Base-by-base conservation (phyloP, 2,888 invertebrate species). In the Drosophila mimica region DNA sequence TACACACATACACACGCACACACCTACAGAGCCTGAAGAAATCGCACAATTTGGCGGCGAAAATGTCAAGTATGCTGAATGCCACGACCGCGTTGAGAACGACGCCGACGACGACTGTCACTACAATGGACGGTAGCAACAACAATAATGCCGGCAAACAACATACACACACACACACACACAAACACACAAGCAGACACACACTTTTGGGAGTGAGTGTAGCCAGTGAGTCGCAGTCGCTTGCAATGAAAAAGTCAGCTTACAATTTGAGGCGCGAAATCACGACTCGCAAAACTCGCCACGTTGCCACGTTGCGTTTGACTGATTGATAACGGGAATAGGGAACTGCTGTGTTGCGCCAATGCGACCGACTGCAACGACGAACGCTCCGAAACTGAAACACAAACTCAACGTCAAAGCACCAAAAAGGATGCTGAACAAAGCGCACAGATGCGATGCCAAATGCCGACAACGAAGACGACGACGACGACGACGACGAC, bases 1-100 rank as follows among this genome's bases (percentile, higher is more conserved):
- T 20, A 5, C 20, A 33, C 15, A 15, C 15, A 25, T 0, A 25
- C 53, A 33, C 15, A 25, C 28, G n/a, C 49, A 28, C 28, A 49
- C 28, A 49, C 49, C 28, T 49, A 49, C 59, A 51, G 46, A 25
- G 63, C 66, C 79, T 72, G 61, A 73, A 86, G 89, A 60, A 90
- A 86, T 90, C 82, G 89, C 82, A 88, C 87, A 90, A 88, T 88
- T 90, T 90, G 90, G 89, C 90, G 87, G 87, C 80, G 87, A 90
- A 90, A 83, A 90, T 90, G 87, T 88, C 87, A 88, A 88, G 87
- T 87, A 84, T 84, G 74, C 78, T 73, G 80, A 65, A 70, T 74
- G 71, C 76, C 66, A 67, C 79, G 57, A 74, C 69, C 69, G 61
- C 71, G 69, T 43, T 68, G 60, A 57, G 51, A 57, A 49, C 58